Evolutionary conservation across 2,888 invertebrate genomes (phyloP).

Genomic region (Unio delphinus): DNA sequence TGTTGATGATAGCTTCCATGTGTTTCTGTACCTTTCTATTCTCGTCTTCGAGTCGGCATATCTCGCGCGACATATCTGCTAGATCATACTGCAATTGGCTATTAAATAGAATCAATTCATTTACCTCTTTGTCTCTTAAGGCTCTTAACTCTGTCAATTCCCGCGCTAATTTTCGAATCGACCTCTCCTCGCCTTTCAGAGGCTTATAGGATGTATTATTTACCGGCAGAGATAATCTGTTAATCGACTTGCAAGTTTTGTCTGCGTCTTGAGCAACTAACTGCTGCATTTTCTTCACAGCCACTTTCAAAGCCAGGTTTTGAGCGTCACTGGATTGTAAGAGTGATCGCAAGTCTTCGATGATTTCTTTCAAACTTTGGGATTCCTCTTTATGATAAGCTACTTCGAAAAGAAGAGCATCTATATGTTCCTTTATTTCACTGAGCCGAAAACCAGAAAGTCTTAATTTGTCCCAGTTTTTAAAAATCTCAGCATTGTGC

Average conservation of each 20-base stretch:
- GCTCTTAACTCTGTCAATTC: slow-evolving; percentile 31
- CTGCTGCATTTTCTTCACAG: slow-evolving; percentile 27
- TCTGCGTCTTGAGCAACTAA: slow-evolving; percentile 11
- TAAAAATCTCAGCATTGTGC: slow-evolving; percentile 31
- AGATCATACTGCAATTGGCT: slow-evolving; percentile 33
- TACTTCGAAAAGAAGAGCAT: slow-evolving; percentile 33
- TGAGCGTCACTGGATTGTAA: slow-evolving; percentile 35
- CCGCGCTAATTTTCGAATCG: slow-evolving; percentile 20
- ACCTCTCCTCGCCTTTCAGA: slow-evolving; percentile 35
- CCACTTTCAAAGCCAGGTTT: slow-evolving; percentile 35
- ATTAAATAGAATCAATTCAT: slow-evolving; percentile 32
- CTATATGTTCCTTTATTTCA: slow-evolving; percentile 34
- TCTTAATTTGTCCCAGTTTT: slow-evolving; percentile 36
- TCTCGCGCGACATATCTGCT: slow-evolving; percentile 35
- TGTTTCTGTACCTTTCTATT: slow-evolving; percentile 26
- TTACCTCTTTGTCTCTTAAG: slow-evolving; percentile 30
- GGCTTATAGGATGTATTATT: slow-evolving; percentile 25
- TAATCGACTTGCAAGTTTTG: slow-evolving; percentile 9
- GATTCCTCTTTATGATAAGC: slow-evolving; percentile 34
- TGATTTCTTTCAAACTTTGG: slow-evolving; percentile 32
- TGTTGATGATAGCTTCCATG: slow-evolving; percentile 30
- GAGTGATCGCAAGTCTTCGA: slow-evolving; percentile 24
- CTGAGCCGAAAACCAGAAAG: slow-evolving; percentile 34
- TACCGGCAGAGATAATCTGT: slow-evolving; percentile 27
- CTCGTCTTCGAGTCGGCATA: slow-evolving; percentile 31